Evolutionary conservation across 1,140 invertebrate genomes (phyloP).

Genomic region (Melanaphis sacchari): DNA sequence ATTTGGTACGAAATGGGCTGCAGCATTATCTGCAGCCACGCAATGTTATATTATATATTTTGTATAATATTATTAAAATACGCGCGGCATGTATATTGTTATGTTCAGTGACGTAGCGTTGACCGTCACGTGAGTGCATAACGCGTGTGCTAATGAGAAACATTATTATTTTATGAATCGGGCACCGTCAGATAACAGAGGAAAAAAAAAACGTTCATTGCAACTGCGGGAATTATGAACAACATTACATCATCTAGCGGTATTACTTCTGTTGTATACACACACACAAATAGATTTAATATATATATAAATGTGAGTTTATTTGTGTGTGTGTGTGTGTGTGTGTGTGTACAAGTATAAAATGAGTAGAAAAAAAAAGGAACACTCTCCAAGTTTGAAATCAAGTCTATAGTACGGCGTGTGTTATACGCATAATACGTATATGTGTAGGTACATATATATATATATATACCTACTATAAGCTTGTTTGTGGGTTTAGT

Average conservation of each 20-base stretch:
- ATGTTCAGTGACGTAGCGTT: neutral
- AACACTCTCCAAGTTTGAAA: neutral
- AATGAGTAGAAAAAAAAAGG: neutral
- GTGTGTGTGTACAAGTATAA: neutral
- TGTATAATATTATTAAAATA: neutral
- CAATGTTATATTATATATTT: no score
- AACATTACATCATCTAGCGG: neutral
- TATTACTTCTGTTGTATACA: neutral
- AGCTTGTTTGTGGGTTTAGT: slow-evolving; percentile 43
- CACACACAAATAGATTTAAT: neutral
- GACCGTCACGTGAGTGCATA: neutral
- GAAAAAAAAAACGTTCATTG: neutral
- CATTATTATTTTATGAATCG: slow-evolving; percentile 28
- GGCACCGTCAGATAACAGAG: neutral
- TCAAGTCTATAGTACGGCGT: slow-evolving; percentile 1
- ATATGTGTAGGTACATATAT: neutral
- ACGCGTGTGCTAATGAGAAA: neutral
- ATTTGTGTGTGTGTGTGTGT: neutral
- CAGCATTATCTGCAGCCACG: no score
- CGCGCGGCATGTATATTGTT: neutral
- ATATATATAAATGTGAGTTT: neutral
- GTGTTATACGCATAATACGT: neutral
- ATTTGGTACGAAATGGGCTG: no score
- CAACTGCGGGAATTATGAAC: slow-evolving; percentile 18
- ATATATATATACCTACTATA: neutral